phyloP scores from a whole-genome alignment of 2,888 invertebrate species.

The Parasteatoda lunata region DNA sequence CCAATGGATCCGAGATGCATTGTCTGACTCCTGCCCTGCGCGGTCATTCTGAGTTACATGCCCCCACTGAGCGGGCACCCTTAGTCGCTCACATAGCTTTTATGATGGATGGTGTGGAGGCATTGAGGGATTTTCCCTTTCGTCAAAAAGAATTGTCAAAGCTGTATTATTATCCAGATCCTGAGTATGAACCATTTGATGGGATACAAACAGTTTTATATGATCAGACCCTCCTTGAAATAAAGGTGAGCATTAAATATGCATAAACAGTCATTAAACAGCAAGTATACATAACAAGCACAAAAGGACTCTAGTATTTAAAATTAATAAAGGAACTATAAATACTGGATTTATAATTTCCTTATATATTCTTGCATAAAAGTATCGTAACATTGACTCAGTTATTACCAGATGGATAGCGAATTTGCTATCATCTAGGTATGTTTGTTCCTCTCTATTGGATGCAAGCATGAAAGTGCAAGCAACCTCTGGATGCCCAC shows the following conservation, averaged over 20 bases:
- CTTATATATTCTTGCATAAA: neutral
- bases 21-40: constrained; percentile 71
- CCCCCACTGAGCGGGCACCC: constrained; percentile 68
- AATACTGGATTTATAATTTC: neutral
- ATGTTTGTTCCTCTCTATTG: no score
- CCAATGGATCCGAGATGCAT: constrained; percentile 71
- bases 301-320: neutral
- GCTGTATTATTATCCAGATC: constrained; percentile 73
- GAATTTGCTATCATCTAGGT: no score
- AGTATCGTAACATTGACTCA: neutral
- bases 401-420: no score
- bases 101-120: constrained; percentile 73
- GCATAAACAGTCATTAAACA: no score
- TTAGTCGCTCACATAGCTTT: constrained; percentile 71
- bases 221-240: constrained; percentile 70
- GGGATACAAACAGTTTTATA: constrained; percentile 70
- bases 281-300: no score
- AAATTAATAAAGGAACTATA: neutral
- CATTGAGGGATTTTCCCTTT: constrained; percentile 69
- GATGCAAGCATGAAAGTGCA: no score
- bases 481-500: no score
- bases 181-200: constrained; percentile 69
- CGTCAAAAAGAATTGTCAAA: constrained; percentile 69
- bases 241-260: constrained; percentile 66
- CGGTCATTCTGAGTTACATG: constrained; percentile 66